A percentile compares a stretch with the other conserved stretches of the same genome.
These are phyloP conservation scores for Papilio machaon DNA, from an alignment of 1,140 invertebrate genomes.

Conservation along the genomic window DNA sequence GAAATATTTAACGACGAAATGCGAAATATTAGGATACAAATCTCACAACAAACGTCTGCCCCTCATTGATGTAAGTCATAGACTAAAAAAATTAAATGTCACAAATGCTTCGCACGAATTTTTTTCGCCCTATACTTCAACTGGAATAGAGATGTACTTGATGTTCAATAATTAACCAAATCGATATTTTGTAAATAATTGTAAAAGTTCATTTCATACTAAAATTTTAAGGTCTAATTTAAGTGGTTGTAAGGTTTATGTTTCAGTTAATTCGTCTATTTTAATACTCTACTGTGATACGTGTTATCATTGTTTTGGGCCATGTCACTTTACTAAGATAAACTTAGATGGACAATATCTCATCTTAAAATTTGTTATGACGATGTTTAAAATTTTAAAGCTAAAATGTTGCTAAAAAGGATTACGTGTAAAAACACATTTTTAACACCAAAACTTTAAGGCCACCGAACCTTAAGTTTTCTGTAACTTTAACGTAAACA, in stretches of 20 bases:
- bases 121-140: background rate
- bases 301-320: background rate
- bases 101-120: conserved; percentile 32
- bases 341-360: too few species aligned
- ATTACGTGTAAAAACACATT: background rate
- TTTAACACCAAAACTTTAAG: too few species aligned
- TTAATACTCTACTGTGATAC: background rate
- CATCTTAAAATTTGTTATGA: too few species aligned
- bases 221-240: background rate
- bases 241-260: background rate
- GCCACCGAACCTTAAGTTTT: too few species aligned
- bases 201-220: background rate
- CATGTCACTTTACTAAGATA: background rate
- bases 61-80: conserved; percentile 74
- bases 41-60: conserved; percentile 75
- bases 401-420: background rate
- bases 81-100: conserved; percentile 63
- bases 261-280: background rate
- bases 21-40: conserved; percentile 77
- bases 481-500: too few species aligned
- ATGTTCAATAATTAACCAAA: background rate
- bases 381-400: background rate
- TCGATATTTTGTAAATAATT: background rate
- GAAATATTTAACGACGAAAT: conserved; percentile 70
- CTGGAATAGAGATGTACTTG: conserved; percentile 5